phyloP scores from a whole-genome alignment of 2,797 vertebrate genomes.

The Lophotriccus pileatus region DNA sequence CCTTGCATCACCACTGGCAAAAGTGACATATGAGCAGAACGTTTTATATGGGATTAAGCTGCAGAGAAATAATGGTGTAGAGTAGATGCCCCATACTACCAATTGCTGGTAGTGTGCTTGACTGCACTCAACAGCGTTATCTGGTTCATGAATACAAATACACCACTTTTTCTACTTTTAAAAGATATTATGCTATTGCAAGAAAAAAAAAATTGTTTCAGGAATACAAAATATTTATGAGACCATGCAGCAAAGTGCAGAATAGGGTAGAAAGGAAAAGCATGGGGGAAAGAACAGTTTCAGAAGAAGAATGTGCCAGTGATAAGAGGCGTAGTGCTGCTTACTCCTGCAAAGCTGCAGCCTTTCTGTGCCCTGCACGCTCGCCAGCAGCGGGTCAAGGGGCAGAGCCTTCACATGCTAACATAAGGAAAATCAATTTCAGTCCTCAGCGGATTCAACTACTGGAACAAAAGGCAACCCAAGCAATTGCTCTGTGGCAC shows the following conservation, averaged over 20 bases:
- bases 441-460: constrained; percentile 62
- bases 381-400: constrained; percentile 8
- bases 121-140: constrained; percentile 18
- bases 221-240: constrained; percentile 16
- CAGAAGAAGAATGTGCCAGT: constrained; percentile 25
- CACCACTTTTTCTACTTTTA: background rate
- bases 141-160: constrained; percentile 47
- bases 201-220: constrained; percentile 2
- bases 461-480: constrained; percentile 62
- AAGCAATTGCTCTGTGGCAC: constrained; percentile 58
- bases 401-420: constrained; percentile 56
- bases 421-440: constrained; percentile 76
- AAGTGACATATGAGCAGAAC: background rate
- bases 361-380: constrained; percentile 49
- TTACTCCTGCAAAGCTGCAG: constrained; percentile 48
- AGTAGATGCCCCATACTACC: constrained; percentile 10
- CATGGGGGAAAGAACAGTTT: constrained; percentile 51
- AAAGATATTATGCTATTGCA: background rate
- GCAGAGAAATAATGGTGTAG: background rate
- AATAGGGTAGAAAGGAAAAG: constrained; percentile 33
- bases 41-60: background rate
- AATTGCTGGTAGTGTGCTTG: background rate
- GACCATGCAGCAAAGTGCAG: background rate
- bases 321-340: constrained; percentile 46
- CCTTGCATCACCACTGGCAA: background rate